phyloP scores from a whole-genome alignment of 1,140 invertebrate genomes.

The Ylistrum balloti region DNA sequence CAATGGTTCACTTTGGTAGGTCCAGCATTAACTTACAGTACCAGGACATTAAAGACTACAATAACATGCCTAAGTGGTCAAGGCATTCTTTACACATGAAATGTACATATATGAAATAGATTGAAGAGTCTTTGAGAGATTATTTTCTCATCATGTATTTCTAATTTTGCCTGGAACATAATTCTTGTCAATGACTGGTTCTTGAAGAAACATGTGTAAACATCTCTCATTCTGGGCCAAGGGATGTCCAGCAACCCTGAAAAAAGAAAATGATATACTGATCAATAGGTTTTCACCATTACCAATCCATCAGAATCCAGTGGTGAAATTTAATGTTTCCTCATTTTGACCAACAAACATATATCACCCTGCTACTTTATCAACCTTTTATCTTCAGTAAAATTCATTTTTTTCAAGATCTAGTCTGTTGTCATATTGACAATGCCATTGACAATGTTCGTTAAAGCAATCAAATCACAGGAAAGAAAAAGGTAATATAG shows the following conservation, averaged over 20 bases:
- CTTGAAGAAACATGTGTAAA: slow-evolving; percentile 99
- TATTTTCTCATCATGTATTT: slow-evolving; percentile 87
- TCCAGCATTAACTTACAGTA: slow-evolving; percentile 32
- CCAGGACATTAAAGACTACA: slow-evolving; percentile 29
- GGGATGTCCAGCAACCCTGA: slow-evolving; percentile 99
- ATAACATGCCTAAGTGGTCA: not conserved
- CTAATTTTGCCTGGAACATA: slow-evolving; percentile 99
- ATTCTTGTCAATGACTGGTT: slow-evolving; percentile 98
- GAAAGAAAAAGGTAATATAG: no score
- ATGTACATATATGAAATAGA: slow-evolving; percentile 25
- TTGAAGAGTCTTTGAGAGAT: slow-evolving; percentile 28
- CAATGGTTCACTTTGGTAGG: slow-evolving; percentile 36
- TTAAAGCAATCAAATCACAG: no score
- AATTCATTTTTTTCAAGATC: no score
- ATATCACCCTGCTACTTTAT: no score
- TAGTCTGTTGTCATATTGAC: no score
- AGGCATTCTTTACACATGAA: slow-evolving; percentile 40
- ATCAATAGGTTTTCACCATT: no score
- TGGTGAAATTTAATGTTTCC: no score
- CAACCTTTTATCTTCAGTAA: no score
- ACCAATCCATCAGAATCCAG: no score
- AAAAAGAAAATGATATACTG: no score
- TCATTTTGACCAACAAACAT: no score
- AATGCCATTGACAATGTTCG: no score
- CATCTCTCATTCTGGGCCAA: slow-evolving; percentile 99